These are phyloP conservation scores for Semotilus atromaculatus DNA, from an alignment of 2,797 vertebrate genomes.

Conservation along the genomic window DNA sequence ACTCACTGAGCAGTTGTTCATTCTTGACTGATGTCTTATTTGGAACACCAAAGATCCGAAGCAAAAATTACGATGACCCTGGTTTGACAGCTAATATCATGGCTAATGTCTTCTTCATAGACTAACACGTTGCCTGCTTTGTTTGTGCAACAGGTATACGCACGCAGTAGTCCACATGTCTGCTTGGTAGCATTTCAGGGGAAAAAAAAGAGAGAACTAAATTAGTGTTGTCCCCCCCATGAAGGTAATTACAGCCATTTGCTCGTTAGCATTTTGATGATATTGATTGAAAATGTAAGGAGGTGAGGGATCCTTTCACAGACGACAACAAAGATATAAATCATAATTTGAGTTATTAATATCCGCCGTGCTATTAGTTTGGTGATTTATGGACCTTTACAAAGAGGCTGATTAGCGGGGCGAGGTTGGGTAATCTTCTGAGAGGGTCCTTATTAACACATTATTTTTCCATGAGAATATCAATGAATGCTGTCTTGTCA, in stretches of 20 bases:
- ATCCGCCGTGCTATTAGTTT: slow-evolving; percentile 66
- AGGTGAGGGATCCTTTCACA: slow-evolving; percentile 64
- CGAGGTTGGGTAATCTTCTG: slow-evolving; percentile 66
- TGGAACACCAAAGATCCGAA: background rate
- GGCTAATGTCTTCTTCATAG: slow-evolving; percentile 39
- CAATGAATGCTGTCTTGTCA: slow-evolving; percentile 61
- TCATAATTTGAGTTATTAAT: slow-evolving; percentile 70
- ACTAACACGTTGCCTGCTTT: slow-evolving; percentile 45
- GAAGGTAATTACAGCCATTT: slow-evolving; percentile 65
- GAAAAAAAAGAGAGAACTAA: slow-evolving; percentile 42
- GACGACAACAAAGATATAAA: slow-evolving; percentile 70
- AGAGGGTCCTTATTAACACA: slow-evolving; percentile 69
- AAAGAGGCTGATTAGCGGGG: slow-evolving; percentile 67
- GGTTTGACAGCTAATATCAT: slow-evolving; percentile 55
- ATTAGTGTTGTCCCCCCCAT: slow-evolving; percentile 60
- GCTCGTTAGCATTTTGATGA: slow-evolving; percentile 61
- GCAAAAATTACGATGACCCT: slow-evolving; percentile 10
- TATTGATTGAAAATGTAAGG: slow-evolving; percentile 66
- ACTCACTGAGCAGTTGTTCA: too few species aligned
- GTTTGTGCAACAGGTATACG: slow-evolving; percentile 58
- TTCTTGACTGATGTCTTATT: background rate
- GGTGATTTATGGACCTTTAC: slow-evolving; percentile 68
- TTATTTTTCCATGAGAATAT: slow-evolving; percentile 66
- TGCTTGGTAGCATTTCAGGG: slow-evolving; percentile 18
- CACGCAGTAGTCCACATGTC: slow-evolving; percentile 31